phyloP scores from a whole-genome alignment of 2,113 vertebrate species.

The Accipiter cooperii region DNA sequence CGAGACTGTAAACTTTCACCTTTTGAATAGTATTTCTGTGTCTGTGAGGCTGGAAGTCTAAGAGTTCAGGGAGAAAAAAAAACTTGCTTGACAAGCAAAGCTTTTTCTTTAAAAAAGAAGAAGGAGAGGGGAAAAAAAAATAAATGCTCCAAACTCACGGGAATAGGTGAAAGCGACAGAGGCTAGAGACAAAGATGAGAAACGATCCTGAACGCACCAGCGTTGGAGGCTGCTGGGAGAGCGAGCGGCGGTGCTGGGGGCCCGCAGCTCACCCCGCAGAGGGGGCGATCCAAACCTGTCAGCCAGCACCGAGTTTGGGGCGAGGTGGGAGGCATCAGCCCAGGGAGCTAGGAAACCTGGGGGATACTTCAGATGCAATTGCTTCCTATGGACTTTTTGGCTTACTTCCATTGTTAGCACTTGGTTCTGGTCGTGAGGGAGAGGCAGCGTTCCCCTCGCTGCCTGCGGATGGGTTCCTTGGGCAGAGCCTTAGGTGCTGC shows the following conservation, averaged over 20 bases:
- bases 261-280: background rate
- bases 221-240: background rate
- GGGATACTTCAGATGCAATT: background rate
- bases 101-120: background rate
- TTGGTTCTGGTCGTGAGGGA: background rate
- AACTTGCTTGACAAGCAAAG: background rate
- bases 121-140: background rate
- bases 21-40: background rate
- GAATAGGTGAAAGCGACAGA: background rate
- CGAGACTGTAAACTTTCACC: background rate
- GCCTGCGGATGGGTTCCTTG: background rate
- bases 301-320: background rate
- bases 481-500: background rate
- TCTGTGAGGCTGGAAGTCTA: background rate
- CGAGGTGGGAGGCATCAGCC: background rate
- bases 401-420: background rate
- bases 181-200: background rate
- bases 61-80: conserved; percentile 2
- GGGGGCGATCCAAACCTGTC: background rate
- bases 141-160: background rate
- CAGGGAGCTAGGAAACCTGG: background rate
- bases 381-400: background rate
- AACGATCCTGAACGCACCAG: background rate
- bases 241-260: background rate
- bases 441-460: background rate